These are phyloP conservation scores for Phalera bucephala DNA, from an alignment of 2,888 invertebrate genomes.

Conservation along the genomic window DNA sequence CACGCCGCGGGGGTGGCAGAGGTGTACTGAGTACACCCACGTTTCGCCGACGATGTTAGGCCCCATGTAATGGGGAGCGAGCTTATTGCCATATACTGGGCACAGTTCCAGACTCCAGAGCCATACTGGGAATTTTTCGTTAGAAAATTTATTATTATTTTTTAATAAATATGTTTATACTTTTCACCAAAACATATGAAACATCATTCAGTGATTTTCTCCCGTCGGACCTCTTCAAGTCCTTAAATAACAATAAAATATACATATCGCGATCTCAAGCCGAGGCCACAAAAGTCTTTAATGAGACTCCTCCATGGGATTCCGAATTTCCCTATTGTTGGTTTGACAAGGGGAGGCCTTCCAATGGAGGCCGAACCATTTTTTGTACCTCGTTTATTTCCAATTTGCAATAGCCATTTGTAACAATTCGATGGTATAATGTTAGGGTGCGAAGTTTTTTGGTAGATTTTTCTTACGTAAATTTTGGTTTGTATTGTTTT, in stretches of 20 bases:
- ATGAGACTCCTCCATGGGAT: conserved; percentile 43
- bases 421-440: conserved; percentile 43
- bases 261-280: conserved; percentile 38
- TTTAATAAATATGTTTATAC: no score
- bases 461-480: no score
- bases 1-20: no score
- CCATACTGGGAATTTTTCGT: no score
- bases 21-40: no score
- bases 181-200: neutral
- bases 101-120: neutral
- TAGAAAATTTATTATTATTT: neutral
- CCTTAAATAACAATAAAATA: conserved; percentile 39
- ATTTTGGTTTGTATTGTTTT: no score
- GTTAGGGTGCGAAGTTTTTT: conserved; percentile 31
- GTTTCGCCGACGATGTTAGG: no score
- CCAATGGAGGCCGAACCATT: conserved; percentile 35
- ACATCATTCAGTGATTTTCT: conserved; percentile 3
- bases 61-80: neutral
- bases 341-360: conserved; percentile 37
- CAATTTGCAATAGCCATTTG: conserved; percentile 58
- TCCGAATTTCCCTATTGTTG: conserved; percentile 46
- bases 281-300: conserved; percentile 32
- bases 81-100: neutral
- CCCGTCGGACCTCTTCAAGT: conserved; percentile 18
- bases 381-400: conserved; percentile 58